Evolutionary conservation across 2,888 invertebrate species (phyloP), one percentile per base, ranked within the genome.

Genomic region (Tinea trinotella): DNA sequence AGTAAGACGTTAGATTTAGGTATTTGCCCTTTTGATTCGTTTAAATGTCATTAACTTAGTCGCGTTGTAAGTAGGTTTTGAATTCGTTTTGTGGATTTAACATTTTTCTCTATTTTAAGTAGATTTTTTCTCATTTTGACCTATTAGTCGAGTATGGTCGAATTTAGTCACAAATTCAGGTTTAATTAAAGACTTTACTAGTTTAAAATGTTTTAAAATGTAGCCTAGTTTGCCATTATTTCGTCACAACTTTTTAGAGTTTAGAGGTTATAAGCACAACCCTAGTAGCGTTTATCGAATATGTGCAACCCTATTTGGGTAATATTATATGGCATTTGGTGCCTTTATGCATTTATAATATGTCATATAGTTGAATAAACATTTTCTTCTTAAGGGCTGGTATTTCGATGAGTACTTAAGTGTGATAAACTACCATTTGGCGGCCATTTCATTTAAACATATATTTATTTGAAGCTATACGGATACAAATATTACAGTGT

Each of bases 11-110:
- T 46, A 46, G 19, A 4, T 19, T 19, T 46, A 46, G 19, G 46
- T 19, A 46, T 18, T 40, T 19, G 17, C 18, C 46, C n/a, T 40
- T 40, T 40, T 40, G 15, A 40, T 46, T 46, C 46, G 46, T 46
- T 46, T n/a, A 46, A 46, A 46, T 46, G 10, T 46, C 18, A 46
- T 46, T 46, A 46, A 46, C 19, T 46, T 40, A 40, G 40, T 40
- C 12, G 13, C 40, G 40, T 15, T 40, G n/a, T 40, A 40, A 40
- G 7, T 40, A 15, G 40, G 12, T 13, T 40, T 15, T 40, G n/a
- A 15, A 4, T 40, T 15, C 40, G 15, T 40, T n/a, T 40, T 12
- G 40, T 40, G n/a, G n/a, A n/a, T n/a, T n/a, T n/a, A n/a, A n/a
- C n/a, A n/a, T n/a, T n/a, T n/a, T n/a, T n/a, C n/a, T n/a, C n/a